Conservation (phyloP, 2,797 vertebrate genomes). For the Sebastes kiyomatsui region DNA sequence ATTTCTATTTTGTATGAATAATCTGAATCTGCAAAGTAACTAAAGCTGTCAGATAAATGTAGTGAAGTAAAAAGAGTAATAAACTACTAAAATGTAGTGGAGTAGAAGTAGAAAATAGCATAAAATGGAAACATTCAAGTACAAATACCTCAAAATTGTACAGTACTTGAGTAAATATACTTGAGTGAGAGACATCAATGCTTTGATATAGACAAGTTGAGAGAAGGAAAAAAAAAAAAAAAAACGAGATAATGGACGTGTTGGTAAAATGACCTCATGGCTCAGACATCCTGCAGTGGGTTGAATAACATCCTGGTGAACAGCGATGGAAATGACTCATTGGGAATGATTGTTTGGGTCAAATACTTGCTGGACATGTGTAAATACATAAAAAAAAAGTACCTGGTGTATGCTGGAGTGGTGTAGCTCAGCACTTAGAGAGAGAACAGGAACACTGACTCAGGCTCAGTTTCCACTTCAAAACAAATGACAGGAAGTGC, state of each 20-base stretch:
- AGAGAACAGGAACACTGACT: background rate
- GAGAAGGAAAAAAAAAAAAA: background rate
- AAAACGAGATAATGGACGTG: background rate
- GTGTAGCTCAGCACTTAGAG: background rate
- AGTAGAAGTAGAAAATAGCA: background rate
- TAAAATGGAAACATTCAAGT: background rate
- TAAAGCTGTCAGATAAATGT: background rate
- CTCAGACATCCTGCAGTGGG: constrained; percentile 42
- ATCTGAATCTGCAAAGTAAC: background rate
- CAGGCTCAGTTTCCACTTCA: background rate
- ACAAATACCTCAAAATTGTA: background rate
- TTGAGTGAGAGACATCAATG: background rate
- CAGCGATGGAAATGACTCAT: constrained; percentile 49
- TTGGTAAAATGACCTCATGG: constrained; percentile 48
- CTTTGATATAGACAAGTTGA: background rate
- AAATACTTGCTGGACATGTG: constrained; percentile 6
- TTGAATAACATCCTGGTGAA: constrained; percentile 57
- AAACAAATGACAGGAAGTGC: constrained; percentile 1
- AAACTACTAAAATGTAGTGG: background rate
- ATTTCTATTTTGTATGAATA: too few species aligned
- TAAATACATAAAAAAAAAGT: background rate
- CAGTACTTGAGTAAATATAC: background rate
- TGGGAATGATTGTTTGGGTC: constrained; percentile 11
- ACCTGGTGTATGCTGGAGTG: background rate
- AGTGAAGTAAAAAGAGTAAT: background rate